Evolutionary conservation across 2,113 vertebrate species (phyloP).

Genomic region (Poeciliopsis prolifica): DNA sequence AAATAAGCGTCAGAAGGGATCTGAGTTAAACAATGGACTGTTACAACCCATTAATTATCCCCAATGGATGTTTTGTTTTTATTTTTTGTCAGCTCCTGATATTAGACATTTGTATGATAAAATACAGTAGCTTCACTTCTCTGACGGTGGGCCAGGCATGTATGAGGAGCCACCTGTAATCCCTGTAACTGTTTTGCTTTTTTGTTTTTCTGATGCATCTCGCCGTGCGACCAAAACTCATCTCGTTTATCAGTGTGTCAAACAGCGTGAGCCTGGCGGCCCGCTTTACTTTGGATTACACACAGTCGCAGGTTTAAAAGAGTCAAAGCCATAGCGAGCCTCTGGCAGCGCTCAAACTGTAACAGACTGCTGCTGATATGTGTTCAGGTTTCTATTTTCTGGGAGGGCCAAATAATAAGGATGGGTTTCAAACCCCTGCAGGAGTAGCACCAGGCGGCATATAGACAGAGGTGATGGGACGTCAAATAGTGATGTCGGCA

Average conservation of each 20-base stretch:
- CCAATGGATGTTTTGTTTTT: background rate
- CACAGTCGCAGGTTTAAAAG: slow-evolving; percentile 25
- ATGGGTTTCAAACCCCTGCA: slow-evolving; percentile 30
- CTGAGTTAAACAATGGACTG: no score
- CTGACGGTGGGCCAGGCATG: slow-evolving; percentile 23
- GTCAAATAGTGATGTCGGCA: slow-evolving; percentile 1
- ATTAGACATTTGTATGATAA: slow-evolving; percentile 14
- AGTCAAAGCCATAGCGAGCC: slow-evolving; percentile 44
- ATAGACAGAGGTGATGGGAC: slow-evolving; percentile 20
- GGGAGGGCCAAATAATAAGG: slow-evolving; percentile 28
- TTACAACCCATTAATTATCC: no score
- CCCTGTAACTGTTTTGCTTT: slow-evolving; percentile 4
- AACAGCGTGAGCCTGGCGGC: slow-evolving; percentile 35
- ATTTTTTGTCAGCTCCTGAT: background rate
- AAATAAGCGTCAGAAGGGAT: no score
- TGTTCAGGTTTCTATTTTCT: slow-evolving; percentile 17
- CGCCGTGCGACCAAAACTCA: slow-evolving; percentile 24
- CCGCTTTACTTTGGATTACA: slow-evolving; percentile 36
- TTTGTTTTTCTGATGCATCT: slow-evolving; percentile 30
- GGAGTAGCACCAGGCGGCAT: slow-evolving; percentile 8
- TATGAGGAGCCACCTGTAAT: slow-evolving; percentile 58
- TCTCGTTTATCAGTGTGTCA: slow-evolving; percentile 53
- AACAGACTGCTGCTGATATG: slow-evolving; percentile 28
- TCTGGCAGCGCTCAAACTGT: slow-evolving; percentile 33
- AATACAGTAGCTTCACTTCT: slow-evolving; percentile 20